Conservation (phyloP, 2,888 invertebrate species). For the Andricus quercusramuli region DNA sequence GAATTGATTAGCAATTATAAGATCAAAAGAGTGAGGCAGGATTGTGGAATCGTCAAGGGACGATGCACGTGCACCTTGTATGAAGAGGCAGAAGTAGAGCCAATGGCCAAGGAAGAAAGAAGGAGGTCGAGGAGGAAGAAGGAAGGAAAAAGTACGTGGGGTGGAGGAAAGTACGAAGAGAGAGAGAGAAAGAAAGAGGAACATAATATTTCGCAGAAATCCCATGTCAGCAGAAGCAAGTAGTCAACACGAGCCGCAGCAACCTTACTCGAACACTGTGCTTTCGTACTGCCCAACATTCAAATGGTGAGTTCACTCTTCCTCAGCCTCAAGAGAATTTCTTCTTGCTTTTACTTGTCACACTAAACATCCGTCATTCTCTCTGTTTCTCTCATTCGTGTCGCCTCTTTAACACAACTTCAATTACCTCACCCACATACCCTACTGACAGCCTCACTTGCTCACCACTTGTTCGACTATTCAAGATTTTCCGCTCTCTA, state of each 20-base stretch:
- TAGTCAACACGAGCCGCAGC: slow-evolving; percentile 47
- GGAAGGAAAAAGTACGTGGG: slow-evolving; percentile 42
- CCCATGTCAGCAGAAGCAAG: slow-evolving; percentile 64
- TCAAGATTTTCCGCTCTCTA: background rate
- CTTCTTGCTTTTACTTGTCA: slow-evolving; percentile 1
- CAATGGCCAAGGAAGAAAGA: slow-evolving; percentile 43
- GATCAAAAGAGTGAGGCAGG: slow-evolving; percentile 42
- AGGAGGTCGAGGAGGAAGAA: slow-evolving; percentile 42
- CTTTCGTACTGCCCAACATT: slow-evolving; percentile 48
- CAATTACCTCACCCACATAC: background rate
- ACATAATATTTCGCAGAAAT: slow-evolving; percentile 65
- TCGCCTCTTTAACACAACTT: background rate
- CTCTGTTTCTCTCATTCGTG: background rate
- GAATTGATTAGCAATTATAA: slow-evolving; percentile 49
- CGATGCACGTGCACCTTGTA: slow-evolving; percentile 44
- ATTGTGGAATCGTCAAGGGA: slow-evolving; percentile 47
- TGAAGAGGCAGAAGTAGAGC: slow-evolving; percentile 36
- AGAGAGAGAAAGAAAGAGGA: slow-evolving; percentile 46
- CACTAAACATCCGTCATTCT: background rate
- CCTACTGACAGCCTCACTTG: background rate
- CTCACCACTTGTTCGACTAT: background rate
- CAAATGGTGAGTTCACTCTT: slow-evolving; percentile 57
- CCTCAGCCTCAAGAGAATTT: slow-evolving; percentile 1
- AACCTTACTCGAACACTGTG: slow-evolving; percentile 47
- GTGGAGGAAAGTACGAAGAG: slow-evolving; percentile 48